Conservation (phyloP, 1,140 invertebrate species). For the Carposina sasakii region DNA sequence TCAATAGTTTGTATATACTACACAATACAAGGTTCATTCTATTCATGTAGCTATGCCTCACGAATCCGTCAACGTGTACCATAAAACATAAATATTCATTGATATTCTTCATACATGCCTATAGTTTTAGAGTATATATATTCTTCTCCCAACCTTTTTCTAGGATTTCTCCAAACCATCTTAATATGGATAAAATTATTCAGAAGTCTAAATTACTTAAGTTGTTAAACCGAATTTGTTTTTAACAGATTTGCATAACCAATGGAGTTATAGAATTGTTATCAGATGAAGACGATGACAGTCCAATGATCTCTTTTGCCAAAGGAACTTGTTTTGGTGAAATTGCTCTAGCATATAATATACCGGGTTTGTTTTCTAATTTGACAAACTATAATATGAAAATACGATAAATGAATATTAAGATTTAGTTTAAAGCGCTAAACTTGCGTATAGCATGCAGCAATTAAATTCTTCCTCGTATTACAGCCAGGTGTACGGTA, state of each 20-base stretch:
- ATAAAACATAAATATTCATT: too few relatives aligned
- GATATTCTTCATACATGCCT: too few relatives aligned
- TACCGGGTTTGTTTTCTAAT: constrained; percentile 44
- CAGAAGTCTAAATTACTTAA: too few relatives aligned
- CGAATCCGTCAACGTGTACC: too few relatives aligned
- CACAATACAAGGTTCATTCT: too few relatives aligned
- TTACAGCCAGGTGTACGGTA: constrained; percentile 60
- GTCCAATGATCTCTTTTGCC: constrained; percentile 67
- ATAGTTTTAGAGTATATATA: constrained; percentile 5
- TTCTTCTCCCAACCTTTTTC: too few relatives aligned
- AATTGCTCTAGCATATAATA: constrained; percentile 53
- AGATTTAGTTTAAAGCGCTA: neutral
- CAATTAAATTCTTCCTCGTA: neutral
- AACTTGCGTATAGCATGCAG: neutral
- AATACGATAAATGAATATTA: neutral
- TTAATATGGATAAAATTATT: too few relatives aligned
- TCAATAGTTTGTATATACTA: too few relatives aligned
- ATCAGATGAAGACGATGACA: constrained; percentile 69
- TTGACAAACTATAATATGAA: neutral
- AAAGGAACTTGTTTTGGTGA: constrained; percentile 67
- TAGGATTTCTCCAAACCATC: too few relatives aligned
- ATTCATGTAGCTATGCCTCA: too few relatives aligned
- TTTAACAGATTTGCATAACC: constrained; percentile 52
- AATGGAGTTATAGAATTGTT: constrained; percentile 64
- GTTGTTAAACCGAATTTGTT: constrained; percentile 17